phyloP scores from a whole-genome alignment of 2,113 vertebrate genomes.

The Crocuta crocuta region DNA sequence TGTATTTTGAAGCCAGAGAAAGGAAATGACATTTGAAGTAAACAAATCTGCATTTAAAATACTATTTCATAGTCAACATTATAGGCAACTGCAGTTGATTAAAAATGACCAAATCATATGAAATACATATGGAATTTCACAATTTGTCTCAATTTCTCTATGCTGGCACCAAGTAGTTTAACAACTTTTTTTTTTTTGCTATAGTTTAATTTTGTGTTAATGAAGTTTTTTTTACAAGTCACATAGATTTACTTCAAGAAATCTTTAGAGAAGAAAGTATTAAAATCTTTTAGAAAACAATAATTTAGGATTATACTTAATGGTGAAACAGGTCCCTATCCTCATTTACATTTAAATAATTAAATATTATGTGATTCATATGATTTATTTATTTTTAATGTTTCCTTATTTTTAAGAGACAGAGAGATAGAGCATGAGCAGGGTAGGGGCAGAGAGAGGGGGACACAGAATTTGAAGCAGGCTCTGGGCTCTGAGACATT shows the following conservation, averaged over 20 bases:
- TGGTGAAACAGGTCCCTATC: not conserved
- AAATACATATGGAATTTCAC: slow-evolving; percentile 44
- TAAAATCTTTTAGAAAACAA: not conserved
- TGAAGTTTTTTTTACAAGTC: not conserved
- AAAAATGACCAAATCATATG: slow-evolving; percentile 15
- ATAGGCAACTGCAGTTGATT: not conserved
- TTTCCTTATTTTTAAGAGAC: too few species aligned
- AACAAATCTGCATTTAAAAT: not conserved
- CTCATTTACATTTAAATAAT: slow-evolving; percentile 7
- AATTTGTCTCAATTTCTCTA: not conserved
- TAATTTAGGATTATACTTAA: not conserved
- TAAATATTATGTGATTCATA: not conserved
- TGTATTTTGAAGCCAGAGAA: not conserved
- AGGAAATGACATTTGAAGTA: not conserved
- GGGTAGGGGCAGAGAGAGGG: too few species aligned
- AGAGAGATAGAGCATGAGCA: too few species aligned
- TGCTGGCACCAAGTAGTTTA: not conserved
- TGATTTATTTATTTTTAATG: not conserved
- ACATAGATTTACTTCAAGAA: not conserved
- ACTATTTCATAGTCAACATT: not conserved
- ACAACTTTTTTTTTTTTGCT: not conserved
- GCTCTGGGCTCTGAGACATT: too few species aligned
- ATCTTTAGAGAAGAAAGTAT: not conserved
- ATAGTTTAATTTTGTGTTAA: not conserved
- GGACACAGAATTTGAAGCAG: too few species aligned